Conservation (phyloP, 2,113 vertebrate genomes). For the Pollachius pollachius region DNA sequence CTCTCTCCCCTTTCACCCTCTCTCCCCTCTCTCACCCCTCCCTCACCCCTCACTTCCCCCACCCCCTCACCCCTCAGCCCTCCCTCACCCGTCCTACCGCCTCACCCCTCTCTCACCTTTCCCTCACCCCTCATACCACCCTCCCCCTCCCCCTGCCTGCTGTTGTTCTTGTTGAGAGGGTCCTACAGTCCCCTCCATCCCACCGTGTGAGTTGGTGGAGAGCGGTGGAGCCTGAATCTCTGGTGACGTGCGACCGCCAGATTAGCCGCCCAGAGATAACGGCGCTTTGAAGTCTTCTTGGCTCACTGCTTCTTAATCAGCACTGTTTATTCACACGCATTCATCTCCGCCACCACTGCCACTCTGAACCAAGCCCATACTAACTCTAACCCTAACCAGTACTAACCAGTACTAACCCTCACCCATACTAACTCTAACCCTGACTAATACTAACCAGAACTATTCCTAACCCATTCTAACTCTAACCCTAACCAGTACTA, state of each 20-base stretch:
- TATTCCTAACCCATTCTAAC: too few species aligned
- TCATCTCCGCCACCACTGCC: slow-evolving; percentile 18
- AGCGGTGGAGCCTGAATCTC: slow-evolving; percentile 56
- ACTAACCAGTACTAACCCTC: too few species aligned
- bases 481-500: too few species aligned
- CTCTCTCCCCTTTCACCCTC: background rate
- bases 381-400: background rate
- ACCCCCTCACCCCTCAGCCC: background rate
- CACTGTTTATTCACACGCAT: slow-evolving; percentile 43
- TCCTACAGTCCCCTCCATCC: slow-evolving; percentile 34
- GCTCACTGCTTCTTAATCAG: slow-evolving; percentile 45
- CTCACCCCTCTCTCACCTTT: background rate
- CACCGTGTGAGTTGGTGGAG: slow-evolving; percentile 24
- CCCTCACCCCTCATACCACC: background rate
- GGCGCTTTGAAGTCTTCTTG: slow-evolving; percentile 56
- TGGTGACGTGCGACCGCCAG: slow-evolving; percentile 54
- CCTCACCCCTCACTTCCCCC: background rate
- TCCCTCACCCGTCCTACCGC: slow-evolving; percentile 9
- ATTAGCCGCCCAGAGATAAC: slow-evolving; percentile 46
- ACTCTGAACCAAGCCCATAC: too few species aligned
- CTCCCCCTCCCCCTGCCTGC: slow-evolving; percentile 20
- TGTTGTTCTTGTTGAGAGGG: slow-evolving; percentile 20
- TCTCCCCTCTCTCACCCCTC: background rate
- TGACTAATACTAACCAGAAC: too few species aligned
- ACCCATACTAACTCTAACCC: too few species aligned